Evolutionary conservation across 2,113 vertebrate genomes (phyloP).

Genomic region (Chrysochloris asiatica): DNA sequence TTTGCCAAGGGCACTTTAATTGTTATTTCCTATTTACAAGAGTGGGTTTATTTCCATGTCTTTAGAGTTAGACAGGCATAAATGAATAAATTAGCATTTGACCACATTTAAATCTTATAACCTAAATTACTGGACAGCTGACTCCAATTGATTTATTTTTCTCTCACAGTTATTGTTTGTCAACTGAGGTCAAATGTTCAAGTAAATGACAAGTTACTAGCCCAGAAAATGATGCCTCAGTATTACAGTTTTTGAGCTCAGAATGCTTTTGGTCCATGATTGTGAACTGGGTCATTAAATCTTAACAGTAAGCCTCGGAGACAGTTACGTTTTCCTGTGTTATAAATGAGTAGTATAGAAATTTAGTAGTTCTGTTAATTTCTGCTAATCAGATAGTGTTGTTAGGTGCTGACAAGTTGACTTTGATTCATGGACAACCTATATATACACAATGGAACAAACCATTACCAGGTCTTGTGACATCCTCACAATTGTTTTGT

Average conservation of each 20-base stretch:
- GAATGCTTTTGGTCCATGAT: neutral
- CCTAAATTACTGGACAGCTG: constrained; percentile 60
- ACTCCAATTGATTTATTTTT: constrained; percentile 58
- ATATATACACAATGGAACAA: too few relatives aligned
- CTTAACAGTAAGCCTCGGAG: neutral
- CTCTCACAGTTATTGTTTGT: constrained; percentile 28
- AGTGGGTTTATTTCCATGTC: constrained; percentile 54
- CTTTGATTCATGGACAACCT: too few relatives aligned
- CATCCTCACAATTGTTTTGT: too few relatives aligned
- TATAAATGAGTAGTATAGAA: neutral
- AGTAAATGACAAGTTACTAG: constrained; percentile 42
- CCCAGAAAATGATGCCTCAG: neutral
- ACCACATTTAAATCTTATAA: constrained; percentile 68
- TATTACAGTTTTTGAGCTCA: neutral
- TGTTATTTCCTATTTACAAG: constrained; percentile 67
- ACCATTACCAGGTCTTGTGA: too few relatives aligned
- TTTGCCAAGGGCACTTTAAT: constrained; percentile 57
- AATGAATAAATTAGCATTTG: constrained; percentile 74
- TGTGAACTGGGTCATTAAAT: neutral
- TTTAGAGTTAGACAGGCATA: constrained; percentile 65
- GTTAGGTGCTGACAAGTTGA: too few relatives aligned
- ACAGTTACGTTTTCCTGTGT: neutral
- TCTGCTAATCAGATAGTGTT: neutral
- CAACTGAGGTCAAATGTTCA: constrained; percentile 42
- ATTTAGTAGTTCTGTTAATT: neutral